Conservation (phyloP, 2,888 invertebrate species). For the Pollenia griseotomentosa region DNA sequence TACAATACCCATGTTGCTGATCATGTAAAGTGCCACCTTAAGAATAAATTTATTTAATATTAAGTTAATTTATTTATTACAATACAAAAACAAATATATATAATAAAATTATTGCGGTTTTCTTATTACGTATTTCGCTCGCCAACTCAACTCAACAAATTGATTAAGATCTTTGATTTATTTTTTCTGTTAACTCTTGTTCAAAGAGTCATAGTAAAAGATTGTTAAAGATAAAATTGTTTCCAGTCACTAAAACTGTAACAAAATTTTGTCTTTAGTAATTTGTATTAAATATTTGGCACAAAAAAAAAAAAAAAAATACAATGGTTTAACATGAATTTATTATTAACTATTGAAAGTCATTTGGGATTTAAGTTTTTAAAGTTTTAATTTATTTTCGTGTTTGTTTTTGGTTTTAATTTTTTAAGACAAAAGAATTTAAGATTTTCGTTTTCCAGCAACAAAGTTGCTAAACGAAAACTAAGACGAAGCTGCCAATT, state of each 20-base stretch:
- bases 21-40: slow-evolving; percentile 58
- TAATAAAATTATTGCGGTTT: slow-evolving; percentile 1
- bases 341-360: slow-evolving; percentile 5
- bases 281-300: not conserved
- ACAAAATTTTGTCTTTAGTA: not conserved
- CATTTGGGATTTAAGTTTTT: not conserved
- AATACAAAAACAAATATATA: not conserved
- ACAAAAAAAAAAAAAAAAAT: not conserved
- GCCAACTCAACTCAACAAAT: slow-evolving; percentile 16
- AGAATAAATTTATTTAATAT: slow-evolving; percentile 49
- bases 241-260: not conserved
- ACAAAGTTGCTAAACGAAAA: no score
- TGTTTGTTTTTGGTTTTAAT: not conserved
- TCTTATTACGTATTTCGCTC: slow-evolving; percentile 6
- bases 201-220: not conserved
- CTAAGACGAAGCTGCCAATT: no score
- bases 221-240: slow-evolving; percentile 2
- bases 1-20: slow-evolving; percentile 38
- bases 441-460: not conserved
- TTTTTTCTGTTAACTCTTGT: not conserved
- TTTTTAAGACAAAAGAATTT: not conserved
- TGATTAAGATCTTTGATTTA: slow-evolving; percentile 43
- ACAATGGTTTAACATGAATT: not conserved
- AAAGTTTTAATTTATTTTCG: slow-evolving; percentile 1
- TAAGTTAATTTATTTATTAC: slow-evolving; percentile 47